Conservation (phyloP, 2,888 invertebrate genomes). For the Calameuta pallipes region DNA sequence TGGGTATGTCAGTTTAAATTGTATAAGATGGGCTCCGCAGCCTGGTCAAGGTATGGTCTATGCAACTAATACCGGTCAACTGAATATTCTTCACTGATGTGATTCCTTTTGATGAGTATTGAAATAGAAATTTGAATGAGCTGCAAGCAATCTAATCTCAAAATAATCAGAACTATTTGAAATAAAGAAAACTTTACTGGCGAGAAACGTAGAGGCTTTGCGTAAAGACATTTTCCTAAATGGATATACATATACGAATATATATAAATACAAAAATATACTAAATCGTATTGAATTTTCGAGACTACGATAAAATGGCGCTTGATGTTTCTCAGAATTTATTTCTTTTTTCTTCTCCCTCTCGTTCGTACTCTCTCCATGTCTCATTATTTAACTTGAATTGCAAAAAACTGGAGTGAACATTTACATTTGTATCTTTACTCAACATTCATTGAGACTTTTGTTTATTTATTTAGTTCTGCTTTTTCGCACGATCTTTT, state of each 20-base stretch:
- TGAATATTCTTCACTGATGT: slow-evolving; percentile 72
- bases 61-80: slow-evolving; percentile 86
- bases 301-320: background rate
- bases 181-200: background rate
- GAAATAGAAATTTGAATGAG: background rate
- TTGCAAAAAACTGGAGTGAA: background rate
- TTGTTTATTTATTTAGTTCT: background rate
- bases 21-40: slow-evolving; percentile 85
- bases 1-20: slow-evolving; percentile 81
- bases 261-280: background rate
- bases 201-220: background rate
- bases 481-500: background rate
- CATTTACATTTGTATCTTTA: background rate
- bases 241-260: background rate
- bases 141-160: background rate
- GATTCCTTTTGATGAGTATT: background rate
- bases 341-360: background rate
- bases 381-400: background rate
- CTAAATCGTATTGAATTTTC: background rate
- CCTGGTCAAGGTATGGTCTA: slow-evolving; percentile 88
- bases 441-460: no score
- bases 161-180: slow-evolving; percentile 7
- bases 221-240: background rate
- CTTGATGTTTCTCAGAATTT: background rate
- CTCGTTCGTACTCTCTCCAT: background rate